Base-by-base conservation (phyloP, 2,888 invertebrate species). In the Nymphalis c-album region DNA sequence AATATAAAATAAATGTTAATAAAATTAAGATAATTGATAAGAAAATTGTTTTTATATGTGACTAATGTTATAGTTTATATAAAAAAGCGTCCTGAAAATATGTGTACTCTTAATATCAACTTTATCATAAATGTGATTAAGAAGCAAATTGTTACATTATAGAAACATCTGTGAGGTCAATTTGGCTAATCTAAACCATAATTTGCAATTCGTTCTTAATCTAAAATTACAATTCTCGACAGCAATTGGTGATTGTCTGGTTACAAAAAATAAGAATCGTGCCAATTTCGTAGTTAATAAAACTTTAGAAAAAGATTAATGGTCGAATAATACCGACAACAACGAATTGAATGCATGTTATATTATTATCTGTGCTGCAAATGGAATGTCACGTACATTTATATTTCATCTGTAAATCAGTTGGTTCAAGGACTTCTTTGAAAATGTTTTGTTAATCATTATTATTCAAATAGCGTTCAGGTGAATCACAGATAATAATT, bases 381-480 rank as follows among this genome's bases (percentile, higher is more conserved):
- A 61, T 22, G 40, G 60, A 55, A 66, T 66, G 65, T 66, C 65
- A 66, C 65, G 65, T 66, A 61, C 65, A 0, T 60, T 31, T 55
- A 57, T 46, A 16, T 61, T 55, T 65, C 55, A 65, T 66, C 60
- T 61, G 22, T 35, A 48, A 57, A 66, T 61, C 65, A 55, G 47
- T 55, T 20, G 26, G 22, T 47, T 66, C 51, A 60, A 65, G 64
- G 65, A 51, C 20, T 60, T 31, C 31, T 45, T 40, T 59, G 20
- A n/a, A 53, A 60, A 46, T 60, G 40, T 58, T 60, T 60, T 48
- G 60, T 20, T 50, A 40, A 13, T 40, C 40, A 40, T 40, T 40
- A 40, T 40, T 13, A 40, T 40, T 40, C 40, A 40, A 40, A 40
- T 13, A 40, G 40, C 40, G 40, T 40, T 40, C 40, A 40, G 13